phyloP scores from a whole-genome alignment of 2,113 vertebrate species.

The Hyla sarda region DNA sequence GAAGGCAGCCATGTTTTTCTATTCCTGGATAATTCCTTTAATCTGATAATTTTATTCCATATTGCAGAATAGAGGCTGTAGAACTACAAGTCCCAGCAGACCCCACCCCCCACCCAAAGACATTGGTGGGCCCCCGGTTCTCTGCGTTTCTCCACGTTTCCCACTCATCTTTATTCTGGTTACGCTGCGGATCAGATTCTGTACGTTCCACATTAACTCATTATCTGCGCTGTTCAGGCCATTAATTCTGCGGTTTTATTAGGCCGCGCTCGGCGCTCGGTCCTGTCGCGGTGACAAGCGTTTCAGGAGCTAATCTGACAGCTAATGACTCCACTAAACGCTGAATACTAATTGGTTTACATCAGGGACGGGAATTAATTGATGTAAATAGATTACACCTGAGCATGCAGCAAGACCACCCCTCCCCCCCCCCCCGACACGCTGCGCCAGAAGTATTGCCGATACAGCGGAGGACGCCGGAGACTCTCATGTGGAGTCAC shows the following conservation, averaged over 20 bases:
- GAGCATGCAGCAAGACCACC: slow-evolving; percentile 82
- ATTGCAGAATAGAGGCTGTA: background rate
- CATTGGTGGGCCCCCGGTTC: too few relatives aligned
- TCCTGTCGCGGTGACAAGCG: slow-evolving; percentile 85
- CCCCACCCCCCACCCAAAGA: background rate
- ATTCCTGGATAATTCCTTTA: too few relatives aligned
- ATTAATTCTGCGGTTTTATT: slow-evolving; percentile 97
- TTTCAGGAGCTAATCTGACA: slow-evolving; percentile 94
- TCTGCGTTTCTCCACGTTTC: too few relatives aligned
- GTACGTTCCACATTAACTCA: slow-evolving; percentile 95
- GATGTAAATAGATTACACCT: slow-evolving; percentile 98
- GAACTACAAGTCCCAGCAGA: background rate
- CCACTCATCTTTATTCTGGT: slow-evolving; percentile 82
- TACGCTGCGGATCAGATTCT: slow-evolving; percentile 81
- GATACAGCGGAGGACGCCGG: slow-evolving; percentile 39
- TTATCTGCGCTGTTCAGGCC: slow-evolving; percentile 93
- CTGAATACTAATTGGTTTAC: slow-evolving; percentile 94
- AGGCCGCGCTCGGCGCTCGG: slow-evolving; percentile 81
- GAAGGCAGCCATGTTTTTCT: too few relatives aligned
- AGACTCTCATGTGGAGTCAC: too few relatives aligned
- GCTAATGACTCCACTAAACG: slow-evolving; percentile 96
- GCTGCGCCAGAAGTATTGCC: slow-evolving; percentile 73
- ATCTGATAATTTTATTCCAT: too few relatives aligned
- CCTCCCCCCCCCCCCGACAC: slow-evolving; percentile 70
- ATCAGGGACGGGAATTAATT: slow-evolving; percentile 93